A percentile compares a stretch with the other conserved stretches of the same genome.
Conservation (phyloP, 1,140 invertebrate genomes). For the Solen grandis region DNA sequence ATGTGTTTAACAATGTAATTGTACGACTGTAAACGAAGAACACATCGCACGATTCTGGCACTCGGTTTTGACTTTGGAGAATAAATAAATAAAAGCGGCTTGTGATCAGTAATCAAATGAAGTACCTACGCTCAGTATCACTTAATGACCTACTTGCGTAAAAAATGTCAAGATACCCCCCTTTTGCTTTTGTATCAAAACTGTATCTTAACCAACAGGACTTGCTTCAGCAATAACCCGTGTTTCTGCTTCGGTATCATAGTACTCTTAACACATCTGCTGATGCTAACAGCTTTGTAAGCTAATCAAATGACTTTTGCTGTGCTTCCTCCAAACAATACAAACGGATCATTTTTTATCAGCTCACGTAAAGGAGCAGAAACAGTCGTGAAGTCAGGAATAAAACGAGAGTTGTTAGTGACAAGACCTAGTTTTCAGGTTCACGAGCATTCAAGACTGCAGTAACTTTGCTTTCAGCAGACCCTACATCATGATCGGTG, state of each 20-base stretch:
- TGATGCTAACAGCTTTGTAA: no score
- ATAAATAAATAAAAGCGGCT: constrained; percentile 51
- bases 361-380: no score
- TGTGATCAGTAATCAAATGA: constrained; percentile 71
- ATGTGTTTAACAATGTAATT: constrained; percentile 22
- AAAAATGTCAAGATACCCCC: neutral
- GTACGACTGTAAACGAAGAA: constrained; percentile 42
- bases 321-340: no score
- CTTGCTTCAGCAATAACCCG: neutral
- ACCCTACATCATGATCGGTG: no score
- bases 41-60: constrained; percentile 54
- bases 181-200: neutral
- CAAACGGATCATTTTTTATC: no score
- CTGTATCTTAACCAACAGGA: neutral
- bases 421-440: no score
- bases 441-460: no score
- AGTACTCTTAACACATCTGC: no score
- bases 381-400: no score
- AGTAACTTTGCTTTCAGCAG: no score
- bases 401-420: no score
- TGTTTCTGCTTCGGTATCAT: neutral
- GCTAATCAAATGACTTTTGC: no score
- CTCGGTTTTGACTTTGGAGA: constrained; percentile 50
- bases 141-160: constrained; percentile 30
- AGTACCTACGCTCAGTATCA: constrained; percentile 66